These are phyloP conservation scores for Danionella cerebrum DNA, from an alignment of 2,113 vertebrate species.

Conservation along the genomic window DNA sequence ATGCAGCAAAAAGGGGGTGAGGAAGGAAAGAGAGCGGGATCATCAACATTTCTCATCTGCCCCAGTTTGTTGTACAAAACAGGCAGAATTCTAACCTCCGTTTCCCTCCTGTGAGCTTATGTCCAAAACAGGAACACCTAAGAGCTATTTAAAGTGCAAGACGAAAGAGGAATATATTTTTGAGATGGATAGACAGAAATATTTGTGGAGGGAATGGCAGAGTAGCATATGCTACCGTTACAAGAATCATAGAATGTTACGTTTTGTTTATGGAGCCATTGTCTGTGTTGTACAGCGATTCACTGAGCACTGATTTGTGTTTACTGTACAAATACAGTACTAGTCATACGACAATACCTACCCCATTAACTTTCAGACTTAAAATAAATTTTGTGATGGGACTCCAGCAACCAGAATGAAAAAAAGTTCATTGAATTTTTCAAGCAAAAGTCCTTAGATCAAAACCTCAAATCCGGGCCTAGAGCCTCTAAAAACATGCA, in stretches of 20 bases:
- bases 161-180: background rate
- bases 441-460: too few species aligned
- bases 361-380: too few species aligned
- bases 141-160: conserved; percentile 34
- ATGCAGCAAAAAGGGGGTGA: background rate
- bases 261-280: background rate
- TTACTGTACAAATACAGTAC: too few species aligned
- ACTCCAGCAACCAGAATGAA: too few species aligned
- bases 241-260: too few species aligned
- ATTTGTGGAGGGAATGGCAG: background rate
- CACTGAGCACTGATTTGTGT: too few species aligned
- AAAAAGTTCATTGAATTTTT: too few species aligned
- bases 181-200: background rate
- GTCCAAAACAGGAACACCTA: conserved; percentile 37
- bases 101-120: conserved; percentile 6
- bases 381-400: too few species aligned
- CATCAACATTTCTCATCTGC: conserved; percentile 9
- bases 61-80: conserved; percentile 26
- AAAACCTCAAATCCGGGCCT: too few species aligned
- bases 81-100: background rate
- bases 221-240: background rate
- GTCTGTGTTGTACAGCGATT: background rate
- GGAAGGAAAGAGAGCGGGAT: background rate
- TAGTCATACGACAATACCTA: too few species aligned
- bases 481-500: too few species aligned